Conservation (phyloP, 2,797 vertebrate genomes). For the Chaetophractus vellerosus region DNA sequence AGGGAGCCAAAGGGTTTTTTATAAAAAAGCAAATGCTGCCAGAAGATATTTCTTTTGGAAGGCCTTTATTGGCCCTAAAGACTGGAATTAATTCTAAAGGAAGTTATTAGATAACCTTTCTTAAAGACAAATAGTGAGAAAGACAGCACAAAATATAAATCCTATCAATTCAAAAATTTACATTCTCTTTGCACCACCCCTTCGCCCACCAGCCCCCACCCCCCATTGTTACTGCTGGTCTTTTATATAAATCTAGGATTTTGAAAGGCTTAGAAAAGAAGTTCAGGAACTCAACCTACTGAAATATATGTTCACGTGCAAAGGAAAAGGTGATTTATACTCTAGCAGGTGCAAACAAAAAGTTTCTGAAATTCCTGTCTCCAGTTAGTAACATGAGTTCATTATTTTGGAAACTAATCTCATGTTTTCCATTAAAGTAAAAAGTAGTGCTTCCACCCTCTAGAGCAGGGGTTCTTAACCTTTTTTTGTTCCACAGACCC, state of each 20-base stretch:
- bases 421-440: conserved; percentile 30
- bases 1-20: fast-evolving
- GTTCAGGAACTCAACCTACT: background rate
- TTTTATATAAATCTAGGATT: conserved; percentile 26
- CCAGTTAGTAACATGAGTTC: conserved; percentile 24
- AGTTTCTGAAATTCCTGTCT: background rate
- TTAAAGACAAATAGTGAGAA: conserved; percentile 13
- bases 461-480: background rate
- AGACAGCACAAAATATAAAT: conserved; percentile 17
- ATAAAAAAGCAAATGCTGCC: fast-evolving
- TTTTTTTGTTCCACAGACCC: too few relatives aligned
- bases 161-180: conserved; percentile 20
- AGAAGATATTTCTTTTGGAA: background rate
- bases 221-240: background rate
- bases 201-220: background rate
- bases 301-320: background rate
- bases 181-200: background rate
- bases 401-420: conserved; percentile 46
- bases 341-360: background rate
- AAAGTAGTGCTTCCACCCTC: background rate
- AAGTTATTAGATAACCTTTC: background rate
- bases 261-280: conserved; percentile 16
- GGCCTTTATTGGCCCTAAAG: background rate
- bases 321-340: background rate
- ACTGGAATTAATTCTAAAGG: background rate